Evolutionary conservation across 2,113 vertebrate species (phyloP).

Genomic region (Semnornis frantzii): DNA sequence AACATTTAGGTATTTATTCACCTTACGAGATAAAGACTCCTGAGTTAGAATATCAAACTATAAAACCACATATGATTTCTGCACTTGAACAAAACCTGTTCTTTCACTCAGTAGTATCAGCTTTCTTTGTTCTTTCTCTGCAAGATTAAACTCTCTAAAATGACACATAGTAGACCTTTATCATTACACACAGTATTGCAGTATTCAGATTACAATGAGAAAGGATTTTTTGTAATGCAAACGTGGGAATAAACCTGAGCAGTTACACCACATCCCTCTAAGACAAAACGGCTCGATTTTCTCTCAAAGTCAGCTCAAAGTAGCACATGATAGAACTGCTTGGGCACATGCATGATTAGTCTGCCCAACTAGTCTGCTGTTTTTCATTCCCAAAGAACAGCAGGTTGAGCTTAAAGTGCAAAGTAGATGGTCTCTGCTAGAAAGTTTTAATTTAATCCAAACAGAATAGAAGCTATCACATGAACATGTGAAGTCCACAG

Average conservation of each 20-base stretch:
- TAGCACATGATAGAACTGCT: background rate
- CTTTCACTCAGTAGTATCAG: background rate
- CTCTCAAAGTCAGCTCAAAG: background rate
- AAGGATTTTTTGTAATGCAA: background rate
- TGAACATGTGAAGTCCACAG: background rate
- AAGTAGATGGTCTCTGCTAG: background rate
- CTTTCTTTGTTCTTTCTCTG: background rate
- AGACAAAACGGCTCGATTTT: background rate
- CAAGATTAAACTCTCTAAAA: background rate
- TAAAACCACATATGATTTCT: background rate
- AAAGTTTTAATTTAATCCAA: background rate
- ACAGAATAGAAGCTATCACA: background rate
- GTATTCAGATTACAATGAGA: background rate
- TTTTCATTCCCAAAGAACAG: background rate
- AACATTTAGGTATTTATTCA: background rate
- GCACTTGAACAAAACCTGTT: background rate
- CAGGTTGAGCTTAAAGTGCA: background rate
- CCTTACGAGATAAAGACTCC: background rate
- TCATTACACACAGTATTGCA: background rate
- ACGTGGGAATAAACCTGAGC: background rate
- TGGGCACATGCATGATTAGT: background rate
- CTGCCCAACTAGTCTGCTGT: background rate
- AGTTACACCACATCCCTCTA: background rate
- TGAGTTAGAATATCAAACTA: background rate
- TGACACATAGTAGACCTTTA: background rate